Base-by-base conservation (phyloP, 2,113 vertebrate species). In the Spheniscus mendiculus region DNA sequence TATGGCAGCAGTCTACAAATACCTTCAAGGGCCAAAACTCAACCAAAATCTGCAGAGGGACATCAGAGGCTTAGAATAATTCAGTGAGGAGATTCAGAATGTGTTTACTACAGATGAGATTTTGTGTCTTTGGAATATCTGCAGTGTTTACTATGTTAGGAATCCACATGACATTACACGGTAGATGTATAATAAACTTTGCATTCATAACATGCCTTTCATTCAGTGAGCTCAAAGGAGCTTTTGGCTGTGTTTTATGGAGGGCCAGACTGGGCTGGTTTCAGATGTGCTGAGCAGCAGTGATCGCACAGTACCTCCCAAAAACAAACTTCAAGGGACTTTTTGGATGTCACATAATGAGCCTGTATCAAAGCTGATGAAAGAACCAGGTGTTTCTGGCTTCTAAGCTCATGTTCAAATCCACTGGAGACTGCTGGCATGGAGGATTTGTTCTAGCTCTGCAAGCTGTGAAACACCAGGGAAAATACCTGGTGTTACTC, bases 41-140 rank as follows among this genome's bases (percentile, higher is more conserved):
- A 88, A 87, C 87, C 80, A 93, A 52, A 58, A 78, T 81, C 74
- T 77, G 53, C 61, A 83, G 83, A 74, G 65, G 40, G 27, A 82
- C 47, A 44, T 80, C 58, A 80, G 78, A 90, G 76, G 65, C 77
- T 87, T 78, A 61, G 45, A 91, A 56, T 89, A 91, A 90, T 77
- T 89, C 70, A 90, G 65, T 47, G 36, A 79, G n/a, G 55, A 92
- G 81, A 44, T 79, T 94, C 76, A 23, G 36, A 84, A 82, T 29
- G 36, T 85, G 83, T 97, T 94, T 97, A 95, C 80, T 93, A 94
- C 95, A 92, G 89, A 92, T 93, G 96, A 91, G 76, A 87, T 53
- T 26, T 22, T 30, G 67, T 91, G 92, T 55, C 78, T 79, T 70
- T 87, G 94, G 94, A 94, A 83, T 30, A 55, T 65, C 36, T 74